Evolutionary conservation across 2,797 vertebrate genomes (phyloP).

Genomic region (Arrhamphus sclerolepis): DNA sequence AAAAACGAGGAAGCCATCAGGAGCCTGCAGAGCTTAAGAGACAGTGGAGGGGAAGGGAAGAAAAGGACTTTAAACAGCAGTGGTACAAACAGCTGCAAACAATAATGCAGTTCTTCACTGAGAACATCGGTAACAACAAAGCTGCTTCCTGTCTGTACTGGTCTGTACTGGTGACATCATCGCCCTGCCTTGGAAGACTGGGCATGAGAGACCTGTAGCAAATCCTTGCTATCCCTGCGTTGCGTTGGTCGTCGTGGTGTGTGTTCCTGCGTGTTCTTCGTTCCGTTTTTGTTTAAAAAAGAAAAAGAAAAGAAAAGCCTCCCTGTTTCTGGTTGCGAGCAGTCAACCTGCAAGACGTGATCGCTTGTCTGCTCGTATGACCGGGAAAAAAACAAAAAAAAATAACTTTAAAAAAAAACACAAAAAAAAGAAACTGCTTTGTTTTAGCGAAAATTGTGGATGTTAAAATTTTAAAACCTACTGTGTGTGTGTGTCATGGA

Average conservation of each 20-base stretch:
- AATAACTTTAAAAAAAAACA: too few relatives aligned
- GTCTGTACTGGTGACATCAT: conserved; percentile 69
- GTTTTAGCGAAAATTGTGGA: conserved; percentile 79
- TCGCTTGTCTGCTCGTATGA: conserved; percentile 73
- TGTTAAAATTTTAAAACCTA: conserved; percentile 70
- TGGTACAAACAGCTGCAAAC: conserved; percentile 78
- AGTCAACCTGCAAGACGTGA: conserved; percentile 83
- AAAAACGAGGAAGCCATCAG: conserved; percentile 60
- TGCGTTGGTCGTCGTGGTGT: conserved; percentile 79
- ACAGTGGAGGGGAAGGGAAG: conserved; percentile 74
- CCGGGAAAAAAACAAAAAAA: conserved; percentile 46
- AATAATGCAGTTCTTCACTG: conserved; percentile 76
- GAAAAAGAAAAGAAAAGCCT: conserved; percentile 17
- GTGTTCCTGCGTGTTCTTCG: conserved; percentile 70
- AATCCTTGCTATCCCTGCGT: conserved; percentile 74
- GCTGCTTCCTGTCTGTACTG: conserved; percentile 76
- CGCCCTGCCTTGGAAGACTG: conserved; percentile 44
- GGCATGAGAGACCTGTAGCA: conserved; percentile 76
- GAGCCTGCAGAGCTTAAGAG: conserved; percentile 35
- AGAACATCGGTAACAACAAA: conserved; percentile 59
- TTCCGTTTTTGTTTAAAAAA: conserved; percentile 71
- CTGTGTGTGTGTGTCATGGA: conserved; percentile 73
- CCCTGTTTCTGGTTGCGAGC: conserved; percentile 54
- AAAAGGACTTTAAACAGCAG: conserved; percentile 84
- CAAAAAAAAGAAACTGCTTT: conserved; percentile 58